phyloP scores from a whole-genome alignment of 2,113 vertebrate species.

The Pachypanchax playfairii region DNA sequence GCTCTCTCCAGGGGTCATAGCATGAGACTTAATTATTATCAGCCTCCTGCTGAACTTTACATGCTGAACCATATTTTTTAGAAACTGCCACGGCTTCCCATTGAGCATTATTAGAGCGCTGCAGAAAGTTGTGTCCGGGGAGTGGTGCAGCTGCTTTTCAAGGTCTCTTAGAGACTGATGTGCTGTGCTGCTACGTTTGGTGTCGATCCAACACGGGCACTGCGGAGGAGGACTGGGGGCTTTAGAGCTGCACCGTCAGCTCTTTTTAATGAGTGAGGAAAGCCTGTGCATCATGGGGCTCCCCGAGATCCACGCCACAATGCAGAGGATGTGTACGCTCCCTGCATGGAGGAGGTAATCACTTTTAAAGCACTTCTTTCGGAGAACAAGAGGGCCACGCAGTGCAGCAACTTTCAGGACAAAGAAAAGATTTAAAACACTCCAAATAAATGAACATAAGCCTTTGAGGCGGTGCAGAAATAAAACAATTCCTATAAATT shows the following conservation, averaged over 20 bases:
- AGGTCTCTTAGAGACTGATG: constrained; percentile 44
- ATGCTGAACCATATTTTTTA: not conserved
- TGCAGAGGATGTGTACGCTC: constrained; percentile 47
- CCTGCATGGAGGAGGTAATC: constrained; percentile 46
- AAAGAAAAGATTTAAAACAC: constrained; percentile 21
- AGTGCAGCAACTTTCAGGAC: constrained; percentile 7
- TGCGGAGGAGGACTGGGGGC: constrained; percentile 63
- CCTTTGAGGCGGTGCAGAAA: not conserved
- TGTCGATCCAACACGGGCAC: constrained; percentile 66
- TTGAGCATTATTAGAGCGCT: constrained; percentile 52
- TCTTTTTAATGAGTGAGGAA: constrained; percentile 72
- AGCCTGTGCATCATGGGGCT: constrained; percentile 61
- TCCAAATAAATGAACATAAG: constrained; percentile 9
- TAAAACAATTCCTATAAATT: not conserved
- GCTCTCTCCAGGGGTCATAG: not conserved
- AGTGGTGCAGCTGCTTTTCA: constrained; percentile 44
- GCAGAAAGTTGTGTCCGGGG: constrained; percentile 27
- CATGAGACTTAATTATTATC: constrained; percentile 2
- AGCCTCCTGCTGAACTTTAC: not conserved
- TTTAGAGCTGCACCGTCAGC: constrained; percentile 67
- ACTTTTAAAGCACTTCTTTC: constrained; percentile 49
- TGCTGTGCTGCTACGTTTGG: constrained; percentile 53
- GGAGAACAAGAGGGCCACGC: constrained; percentile 23
- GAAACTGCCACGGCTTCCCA: constrained; percentile 26
- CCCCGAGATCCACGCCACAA: constrained; percentile 57